Evolutionary conservation across 2,888 invertebrate genomes (phyloP).

Genomic region (Leptogaster cylindrica): DNA sequence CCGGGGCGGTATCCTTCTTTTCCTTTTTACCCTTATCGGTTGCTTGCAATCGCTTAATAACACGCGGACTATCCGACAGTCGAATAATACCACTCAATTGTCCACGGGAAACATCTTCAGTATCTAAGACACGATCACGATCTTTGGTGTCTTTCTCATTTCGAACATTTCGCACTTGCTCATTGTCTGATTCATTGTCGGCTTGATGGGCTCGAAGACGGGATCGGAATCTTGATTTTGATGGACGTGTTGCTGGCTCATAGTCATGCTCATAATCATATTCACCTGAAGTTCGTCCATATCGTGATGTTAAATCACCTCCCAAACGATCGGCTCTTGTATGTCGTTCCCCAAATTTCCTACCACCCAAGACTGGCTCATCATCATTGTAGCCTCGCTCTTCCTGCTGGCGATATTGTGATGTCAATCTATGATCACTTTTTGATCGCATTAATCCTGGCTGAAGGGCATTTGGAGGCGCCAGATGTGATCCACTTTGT

Average conservation of each 20-base stretch:
- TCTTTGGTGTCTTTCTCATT: slow-evolving; percentile 69
- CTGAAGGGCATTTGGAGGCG: slow-evolving; percentile 69
- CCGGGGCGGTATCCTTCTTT: slow-evolving; percentile 71
- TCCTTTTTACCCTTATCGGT: slow-evolving; percentile 78
- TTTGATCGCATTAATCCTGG: slow-evolving; percentile 90
- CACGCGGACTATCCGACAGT: slow-evolving; percentile 84
- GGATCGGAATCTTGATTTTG: slow-evolving; percentile 74
- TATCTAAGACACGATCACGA: slow-evolving; percentile 80
- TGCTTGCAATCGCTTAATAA: slow-evolving; percentile 87
- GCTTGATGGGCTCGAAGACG: slow-evolving; percentile 71
- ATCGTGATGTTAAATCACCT: slow-evolving; percentile 58
- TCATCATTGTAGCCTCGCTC: slow-evolving; percentile 73
- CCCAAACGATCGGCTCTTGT: slow-evolving; percentile 62
- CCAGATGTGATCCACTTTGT: slow-evolving; percentile 63
- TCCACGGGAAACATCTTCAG: slow-evolving; percentile 85
- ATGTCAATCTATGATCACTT: slow-evolving; percentile 88
- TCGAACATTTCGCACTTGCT: slow-evolving; percentile 70
- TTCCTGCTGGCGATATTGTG: slow-evolving; percentile 87
- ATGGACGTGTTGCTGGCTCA: slow-evolving; percentile 68
- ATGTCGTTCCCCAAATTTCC: slow-evolving; percentile 79
- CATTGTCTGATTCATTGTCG: slow-evolving; percentile 80
- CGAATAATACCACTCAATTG: slow-evolving; percentile 90
- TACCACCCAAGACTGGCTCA: slow-evolving; percentile 74
- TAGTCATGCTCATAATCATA: slow-evolving; percentile 75
- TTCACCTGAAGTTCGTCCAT: slow-evolving; percentile 64